Evolutionary conservation across 2,888 invertebrate genomes (phyloP).

Genomic region (Schrankia costaestrigalis): DNA sequence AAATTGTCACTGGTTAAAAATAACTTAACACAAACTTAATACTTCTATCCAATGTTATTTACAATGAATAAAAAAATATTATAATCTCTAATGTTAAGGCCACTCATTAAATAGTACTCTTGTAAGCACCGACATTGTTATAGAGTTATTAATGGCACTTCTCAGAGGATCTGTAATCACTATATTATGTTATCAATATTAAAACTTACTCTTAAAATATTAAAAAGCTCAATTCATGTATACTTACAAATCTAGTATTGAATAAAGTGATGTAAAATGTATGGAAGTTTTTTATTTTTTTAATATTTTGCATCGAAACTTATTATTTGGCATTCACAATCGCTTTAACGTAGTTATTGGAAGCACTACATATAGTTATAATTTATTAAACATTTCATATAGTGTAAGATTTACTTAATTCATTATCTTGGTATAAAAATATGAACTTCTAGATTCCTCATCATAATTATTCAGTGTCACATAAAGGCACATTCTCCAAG

Average conservation of each 20-base stretch:
- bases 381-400: background rate
- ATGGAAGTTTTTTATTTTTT: constrained; percentile 33
- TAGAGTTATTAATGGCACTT: constrained; percentile 36
- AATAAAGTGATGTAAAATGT: constrained; percentile 42
- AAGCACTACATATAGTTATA: constrained; percentile 51
- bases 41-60: constrained; percentile 57
- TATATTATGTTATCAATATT: constrained; percentile 12
- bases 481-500: constrained; percentile 30
- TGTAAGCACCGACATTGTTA: constrained; percentile 48
- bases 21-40: no score
- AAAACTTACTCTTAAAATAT: constrained; percentile 23
- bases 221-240: constrained; percentile 38
- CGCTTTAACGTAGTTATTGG: constrained; percentile 43
- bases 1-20: constrained; percentile 42
- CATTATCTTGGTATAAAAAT: constrained; percentile 43
- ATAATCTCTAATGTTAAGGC: constrained; percentile 57
- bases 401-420: constrained; percentile 11
- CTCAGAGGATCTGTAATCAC: constrained; percentile 26
- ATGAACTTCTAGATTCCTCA: constrained; percentile 15
- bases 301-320: constrained; percentile 30
- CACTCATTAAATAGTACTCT: constrained; percentile 46
- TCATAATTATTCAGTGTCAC: constrained; percentile 9
- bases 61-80: constrained; percentile 52
- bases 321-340: constrained; percentile 53
- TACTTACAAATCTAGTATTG: constrained; percentile 26